These are phyloP conservation scores for Forpus xanthops DNA, from an alignment of 2,797 vertebrate species.

Conservation along the genomic window DNA sequence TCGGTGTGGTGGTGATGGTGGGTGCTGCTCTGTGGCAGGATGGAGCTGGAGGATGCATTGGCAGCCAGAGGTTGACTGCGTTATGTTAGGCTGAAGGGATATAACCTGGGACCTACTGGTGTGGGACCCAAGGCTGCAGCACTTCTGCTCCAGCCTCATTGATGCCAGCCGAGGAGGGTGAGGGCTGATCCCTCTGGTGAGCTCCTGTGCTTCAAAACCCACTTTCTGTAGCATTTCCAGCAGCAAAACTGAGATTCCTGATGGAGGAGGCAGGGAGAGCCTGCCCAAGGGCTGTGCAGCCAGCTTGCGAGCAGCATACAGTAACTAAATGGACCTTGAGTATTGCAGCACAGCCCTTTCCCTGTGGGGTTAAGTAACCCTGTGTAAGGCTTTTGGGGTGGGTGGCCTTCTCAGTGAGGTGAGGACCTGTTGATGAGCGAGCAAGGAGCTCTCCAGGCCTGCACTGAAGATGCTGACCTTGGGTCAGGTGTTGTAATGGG, in stretches of 20 bases:
- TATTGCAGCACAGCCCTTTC: accelerated
- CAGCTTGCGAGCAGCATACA: background rate
- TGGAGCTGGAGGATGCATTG: accelerated
- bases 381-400: accelerated
- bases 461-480: background rate
- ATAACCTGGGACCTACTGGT: accelerated
- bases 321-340: accelerated
- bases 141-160: background rate
- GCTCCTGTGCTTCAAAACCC: background rate
- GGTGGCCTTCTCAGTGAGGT: background rate
- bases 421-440: background rate
- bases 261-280: background rate
- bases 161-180: background rate
- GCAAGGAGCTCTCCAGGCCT: background rate
- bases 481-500: background rate
- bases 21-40: background rate
- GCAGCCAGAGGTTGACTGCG: background rate
- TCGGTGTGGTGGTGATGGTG: background rate
- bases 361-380: accelerated
- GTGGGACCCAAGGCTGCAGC: background rate
- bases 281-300: background rate
- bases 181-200: background rate
- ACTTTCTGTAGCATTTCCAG: accelerated
- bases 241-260: background rate
- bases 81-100: background rate